Percentiles rank a stretch among this genome's conserved stretches.
These are phyloP conservation scores for Baccha elongata DNA, from an alignment of 2,888 invertebrate species.

Conservation along the genomic window DNA sequence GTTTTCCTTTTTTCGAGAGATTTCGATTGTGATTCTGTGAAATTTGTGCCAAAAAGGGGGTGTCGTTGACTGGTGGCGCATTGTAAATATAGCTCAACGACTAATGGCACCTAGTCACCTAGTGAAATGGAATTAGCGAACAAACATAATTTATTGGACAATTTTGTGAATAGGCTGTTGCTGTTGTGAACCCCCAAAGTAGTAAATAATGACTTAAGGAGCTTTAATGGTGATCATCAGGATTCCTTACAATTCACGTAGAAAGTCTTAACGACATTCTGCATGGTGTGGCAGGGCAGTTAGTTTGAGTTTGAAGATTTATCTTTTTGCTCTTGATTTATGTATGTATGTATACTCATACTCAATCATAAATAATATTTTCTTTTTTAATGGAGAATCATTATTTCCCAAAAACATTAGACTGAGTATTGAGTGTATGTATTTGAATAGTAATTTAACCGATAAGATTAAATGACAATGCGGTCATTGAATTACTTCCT, in stretches of 20 bases:
- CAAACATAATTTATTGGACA: neutral
- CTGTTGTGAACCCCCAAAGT: neutral
- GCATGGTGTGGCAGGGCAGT: neutral
- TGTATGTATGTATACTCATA: no score
- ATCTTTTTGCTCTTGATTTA: no score
- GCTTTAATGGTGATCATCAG: slow-evolving; percentile 12
- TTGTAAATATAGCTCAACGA: neutral
- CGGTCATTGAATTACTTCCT: no score
- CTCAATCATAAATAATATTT: no score
- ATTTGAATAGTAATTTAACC: no score
- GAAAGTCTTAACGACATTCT: neutral
- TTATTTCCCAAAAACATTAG: no score
- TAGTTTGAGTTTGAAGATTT: no score
- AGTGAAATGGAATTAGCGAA: no score
- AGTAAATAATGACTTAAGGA: slow-evolving; percentile 8
- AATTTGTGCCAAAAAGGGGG: neutral
- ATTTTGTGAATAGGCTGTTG: neutral
- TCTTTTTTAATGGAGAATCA: no score
- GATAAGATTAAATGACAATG: no score
- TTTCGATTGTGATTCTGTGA: neutral
- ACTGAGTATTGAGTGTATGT: no score
- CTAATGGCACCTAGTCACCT: no score
- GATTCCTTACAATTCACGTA: slow-evolving; percentile 6
- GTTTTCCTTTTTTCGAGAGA: neutral
- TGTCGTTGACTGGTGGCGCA: neutral